Evolutionary conservation across 1,140 invertebrate genomes (phyloP).

Genomic region (Drosophila tropicalis): DNA sequence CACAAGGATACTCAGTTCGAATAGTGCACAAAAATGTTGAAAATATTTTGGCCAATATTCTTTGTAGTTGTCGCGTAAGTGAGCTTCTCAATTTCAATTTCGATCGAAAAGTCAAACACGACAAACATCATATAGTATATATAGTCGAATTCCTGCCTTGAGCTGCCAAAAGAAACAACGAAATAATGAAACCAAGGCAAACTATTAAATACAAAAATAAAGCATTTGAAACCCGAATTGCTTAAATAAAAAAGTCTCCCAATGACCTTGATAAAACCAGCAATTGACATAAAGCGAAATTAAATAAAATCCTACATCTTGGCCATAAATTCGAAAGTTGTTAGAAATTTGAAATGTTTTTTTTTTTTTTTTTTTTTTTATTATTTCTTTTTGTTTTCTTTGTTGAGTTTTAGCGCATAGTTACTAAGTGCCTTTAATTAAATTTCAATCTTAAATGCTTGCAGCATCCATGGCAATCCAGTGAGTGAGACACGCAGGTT

Average conservation of each 20-base stretch:
- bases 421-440: not conserved
- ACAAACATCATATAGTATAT: not conserved
- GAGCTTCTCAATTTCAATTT: not conserved
- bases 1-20: not conserved
- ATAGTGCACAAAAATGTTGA: conserved; percentile 34
- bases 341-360: not conserved
- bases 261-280: no score
- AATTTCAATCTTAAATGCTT: conserved; percentile 27
- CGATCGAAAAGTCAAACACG: not conserved
- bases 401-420: not conserved
- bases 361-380: not conserved
- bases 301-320: not conserved
- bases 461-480: conserved; percentile 45
- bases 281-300: no score
- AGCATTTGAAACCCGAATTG: not conserved
- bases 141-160: not conserved
- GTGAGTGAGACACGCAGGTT: conserved; percentile 72
- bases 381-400: not conserved
- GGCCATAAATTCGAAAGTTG: conserved; percentile 3
- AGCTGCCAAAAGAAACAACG: conserved; percentile 3
- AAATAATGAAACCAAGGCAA: conserved; percentile 9
- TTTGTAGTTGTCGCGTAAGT: conserved; percentile 64
- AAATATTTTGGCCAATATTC: conserved; percentile 35
- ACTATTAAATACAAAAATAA: not conserved
- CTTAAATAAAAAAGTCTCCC: not conserved